A percentile compares a stretch with the other conserved stretches of the same genome.
Evolutionary conservation across 2,113 vertebrate genomes (phyloP).

Genomic region (Mesoclemmys tuberculata): DNA sequence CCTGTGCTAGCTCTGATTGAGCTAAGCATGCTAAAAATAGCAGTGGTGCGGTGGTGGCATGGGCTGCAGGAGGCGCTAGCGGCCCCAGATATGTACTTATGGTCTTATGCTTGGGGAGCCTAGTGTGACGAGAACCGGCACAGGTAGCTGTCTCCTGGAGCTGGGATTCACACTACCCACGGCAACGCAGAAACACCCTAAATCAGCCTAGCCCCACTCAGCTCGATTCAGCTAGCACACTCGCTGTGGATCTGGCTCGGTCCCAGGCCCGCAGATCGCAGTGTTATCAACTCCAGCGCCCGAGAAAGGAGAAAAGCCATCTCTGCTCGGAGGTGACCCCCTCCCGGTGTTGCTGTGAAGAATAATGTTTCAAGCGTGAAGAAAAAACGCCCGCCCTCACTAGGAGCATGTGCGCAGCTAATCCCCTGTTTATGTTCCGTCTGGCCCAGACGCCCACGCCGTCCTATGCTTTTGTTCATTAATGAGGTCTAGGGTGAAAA

Average conservation of each 20-base stretch:
- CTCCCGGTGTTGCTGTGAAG: rapidly evolving
- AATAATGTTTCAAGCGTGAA: background rate
- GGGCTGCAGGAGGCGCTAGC: background rate
- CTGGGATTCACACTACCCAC: background rate
- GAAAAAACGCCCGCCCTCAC: background rate
- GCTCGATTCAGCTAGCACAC: background rate
- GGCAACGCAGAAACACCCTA: background rate
- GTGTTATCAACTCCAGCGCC: rapidly evolving
- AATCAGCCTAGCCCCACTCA: background rate
- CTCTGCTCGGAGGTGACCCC: background rate
- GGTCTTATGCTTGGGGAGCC: background rate
- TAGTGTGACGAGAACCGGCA: background rate
- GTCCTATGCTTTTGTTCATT: background rate
- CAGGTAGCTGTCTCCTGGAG: background rate
- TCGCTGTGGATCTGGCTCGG: background rate
- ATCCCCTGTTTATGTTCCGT: conserved; percentile 31
- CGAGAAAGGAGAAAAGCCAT: background rate
- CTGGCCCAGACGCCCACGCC: conserved; percentile 29
- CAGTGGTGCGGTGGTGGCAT: background rate
- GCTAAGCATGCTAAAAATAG: background rate
- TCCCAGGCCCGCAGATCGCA: background rate
- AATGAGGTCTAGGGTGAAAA: conserved; percentile 7
- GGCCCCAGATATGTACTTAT: background rate
- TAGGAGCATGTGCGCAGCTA: rapidly evolving
- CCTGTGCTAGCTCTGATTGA: background rate